Evolutionary conservation across 2,113 vertebrate species (phyloP).

Genomic region (Pelusios castaneus): DNA sequence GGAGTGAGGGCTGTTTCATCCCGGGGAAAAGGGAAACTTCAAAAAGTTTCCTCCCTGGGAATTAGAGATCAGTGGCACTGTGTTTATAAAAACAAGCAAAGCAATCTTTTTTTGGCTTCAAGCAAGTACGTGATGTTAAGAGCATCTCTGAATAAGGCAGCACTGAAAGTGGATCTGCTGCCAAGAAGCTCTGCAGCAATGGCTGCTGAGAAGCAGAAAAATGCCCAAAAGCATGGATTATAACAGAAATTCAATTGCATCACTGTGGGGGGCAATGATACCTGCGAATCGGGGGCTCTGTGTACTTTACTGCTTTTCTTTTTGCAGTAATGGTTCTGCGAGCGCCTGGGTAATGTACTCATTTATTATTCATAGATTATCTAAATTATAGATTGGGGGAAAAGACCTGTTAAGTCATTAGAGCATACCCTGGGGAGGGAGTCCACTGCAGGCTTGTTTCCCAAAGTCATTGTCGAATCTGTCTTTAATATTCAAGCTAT

Average conservation of each 20-base stretch:
- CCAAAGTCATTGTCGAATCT: not conserved
- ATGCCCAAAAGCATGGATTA: not conserved
- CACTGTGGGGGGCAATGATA: not conserved
- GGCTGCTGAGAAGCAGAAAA: not conserved
- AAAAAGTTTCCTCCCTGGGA: constrained; percentile 60
- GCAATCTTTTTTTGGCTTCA: not conserved
- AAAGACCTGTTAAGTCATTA: not conserved
- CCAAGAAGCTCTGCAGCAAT: not conserved
- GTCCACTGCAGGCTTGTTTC: not conserved
- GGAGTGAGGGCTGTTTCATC: not conserved
- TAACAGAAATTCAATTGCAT: not conserved
- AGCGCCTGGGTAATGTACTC: not conserved
- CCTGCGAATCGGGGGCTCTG: not conserved
- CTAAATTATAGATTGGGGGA: not conserved
- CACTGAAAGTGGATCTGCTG: not conserved
- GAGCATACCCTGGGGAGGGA: not conserved
- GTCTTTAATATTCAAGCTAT: constrained; percentile 25
- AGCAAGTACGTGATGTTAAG: not conserved
- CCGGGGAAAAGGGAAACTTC: not conserved
- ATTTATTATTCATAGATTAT: not conserved
- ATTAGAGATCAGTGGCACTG: not conserved
- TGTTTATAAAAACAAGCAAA: constrained; percentile 7
- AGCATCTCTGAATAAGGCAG: not conserved
- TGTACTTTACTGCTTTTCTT: not conserved
- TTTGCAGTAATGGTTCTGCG: too few species aligned